A percentile compares a stretch with the other conserved stretches of the same genome.
phyloP scores from a whole-genome alignment of 2,888 invertebrate genomes.

The Drosophila austrosaltans region DNA sequence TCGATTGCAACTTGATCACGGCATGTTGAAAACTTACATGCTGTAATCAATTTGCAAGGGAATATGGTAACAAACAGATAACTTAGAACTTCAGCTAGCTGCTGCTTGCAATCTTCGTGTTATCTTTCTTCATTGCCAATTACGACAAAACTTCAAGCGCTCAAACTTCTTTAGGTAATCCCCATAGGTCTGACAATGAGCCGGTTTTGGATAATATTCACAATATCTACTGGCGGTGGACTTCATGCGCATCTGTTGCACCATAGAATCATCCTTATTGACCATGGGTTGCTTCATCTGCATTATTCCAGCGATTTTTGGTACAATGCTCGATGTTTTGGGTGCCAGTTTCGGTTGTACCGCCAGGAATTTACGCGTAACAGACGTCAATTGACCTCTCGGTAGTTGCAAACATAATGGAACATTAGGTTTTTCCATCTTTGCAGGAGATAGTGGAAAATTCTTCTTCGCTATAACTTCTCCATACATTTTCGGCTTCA shows the following conservation, averaged over 20 bases:
- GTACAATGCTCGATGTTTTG: background rate
- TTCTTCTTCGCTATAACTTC: background rate
- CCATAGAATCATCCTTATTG: background rate
- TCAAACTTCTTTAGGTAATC: conserved; percentile 3
- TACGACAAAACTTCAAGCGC: background rate
- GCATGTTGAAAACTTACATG: background rate
- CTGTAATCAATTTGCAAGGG: background rate
- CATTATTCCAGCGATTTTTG: background rate
- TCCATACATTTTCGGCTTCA: background rate
- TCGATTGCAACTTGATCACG: background rate
- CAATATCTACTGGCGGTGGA: conserved; percentile 5
- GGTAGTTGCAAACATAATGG: background rate
- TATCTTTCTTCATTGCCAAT: background rate
- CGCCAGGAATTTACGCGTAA: background rate
- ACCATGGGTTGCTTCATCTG: background rate
- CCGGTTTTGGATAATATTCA: background rate
- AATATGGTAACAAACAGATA: background rate
- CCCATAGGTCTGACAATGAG: conserved; percentile 11
- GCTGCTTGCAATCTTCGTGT: background rate
- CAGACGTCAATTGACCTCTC: background rate
- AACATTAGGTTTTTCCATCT: no score
- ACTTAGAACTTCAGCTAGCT: background rate
- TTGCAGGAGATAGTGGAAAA: background rate
- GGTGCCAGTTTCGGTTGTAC: background rate
- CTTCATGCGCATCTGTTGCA: background rate